Base-by-base conservation (phyloP, 2,113 vertebrate species). In the Rhinoptilus africanus region DNA sequence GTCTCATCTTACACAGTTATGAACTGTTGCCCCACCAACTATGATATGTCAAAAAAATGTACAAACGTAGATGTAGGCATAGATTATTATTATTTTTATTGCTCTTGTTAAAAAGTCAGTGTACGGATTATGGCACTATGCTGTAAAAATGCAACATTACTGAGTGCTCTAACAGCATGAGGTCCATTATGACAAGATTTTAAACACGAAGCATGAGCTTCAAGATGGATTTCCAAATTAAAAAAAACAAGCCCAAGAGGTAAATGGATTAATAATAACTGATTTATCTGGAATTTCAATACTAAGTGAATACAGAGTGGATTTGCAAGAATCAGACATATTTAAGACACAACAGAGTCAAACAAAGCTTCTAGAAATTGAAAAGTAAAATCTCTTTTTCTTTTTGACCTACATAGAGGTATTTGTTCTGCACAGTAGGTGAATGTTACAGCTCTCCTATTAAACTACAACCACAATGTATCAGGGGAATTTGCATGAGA, bases 21-120 rank as follows among this genome's bases (percentile, higher is more conserved):
- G 71, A 93, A 92, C 30, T 80, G 43, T 18, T 30, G 94, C 6
- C 22, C 20, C 56, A n/a, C 16, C 69, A 72, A 60, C 27, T 35
- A 53, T 12, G 8, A 4, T 86, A 27, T 53, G 41, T 78, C 20
- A 83, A 95, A 75, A 75, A 60, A 91, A 85, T 27, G 32, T 79
- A 84, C 50, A 81, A 77, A 86, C 48, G 64, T 63, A 80, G 87
- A 91, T 27, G 14, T 53, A 72, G 60, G 66, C 37, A 59, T 68
- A 60, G 56, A 81, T 93, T 76, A 54, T 88, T 86, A 60, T 34
- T 60, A 39, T 47, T 90, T 98, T 98, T 98, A 97, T 98, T 98
- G 96, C 88, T 98, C 41, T 88, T 82, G 76, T 97, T 97, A 96
- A 95, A 94, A 96, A 93, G 75, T 94, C 74, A 95, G 57, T 91